phyloP scores from a whole-genome alignment of 2,797 vertebrate species.

The Philypnodon macrostomus region DNA sequence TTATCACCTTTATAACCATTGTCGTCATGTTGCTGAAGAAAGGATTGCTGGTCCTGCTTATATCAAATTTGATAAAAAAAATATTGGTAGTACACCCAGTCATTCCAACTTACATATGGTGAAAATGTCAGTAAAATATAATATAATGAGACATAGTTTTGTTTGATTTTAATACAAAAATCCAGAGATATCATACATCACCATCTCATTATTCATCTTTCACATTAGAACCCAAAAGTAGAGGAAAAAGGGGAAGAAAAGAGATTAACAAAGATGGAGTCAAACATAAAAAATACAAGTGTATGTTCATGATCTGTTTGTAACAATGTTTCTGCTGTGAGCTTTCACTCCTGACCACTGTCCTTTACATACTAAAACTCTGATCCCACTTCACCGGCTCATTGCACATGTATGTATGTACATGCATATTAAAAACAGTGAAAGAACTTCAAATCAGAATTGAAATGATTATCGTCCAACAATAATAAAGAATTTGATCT shows the following conservation, averaged over 20 bases:
- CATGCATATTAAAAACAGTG: slow-evolving; percentile 50
- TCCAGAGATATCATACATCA: slow-evolving; percentile 78
- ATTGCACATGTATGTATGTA: too few relatives aligned
- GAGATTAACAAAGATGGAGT: slow-evolving; percentile 16
- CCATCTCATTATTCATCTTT: slow-evolving; percentile 71
- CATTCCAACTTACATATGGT: too few relatives aligned
- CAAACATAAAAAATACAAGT: slow-evolving; percentile 35
- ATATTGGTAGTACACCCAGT: too few relatives aligned
- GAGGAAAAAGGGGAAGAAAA: slow-evolving; percentile 57
- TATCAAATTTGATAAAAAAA: too few relatives aligned
- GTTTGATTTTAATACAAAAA: slow-evolving; percentile 79
- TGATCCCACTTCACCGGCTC: too few relatives aligned
- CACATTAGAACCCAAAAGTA: slow-evolving; percentile 75
- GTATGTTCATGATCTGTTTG: slow-evolving; percentile 24
- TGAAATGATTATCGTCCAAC: slow-evolving; percentile 15
- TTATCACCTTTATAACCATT: too few relatives aligned
- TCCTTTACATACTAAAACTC: slow-evolving; percentile 20
- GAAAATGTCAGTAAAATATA: too few relatives aligned
- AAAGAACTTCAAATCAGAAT: slow-evolving; percentile 28
- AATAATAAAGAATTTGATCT: slow-evolving; percentile 14
- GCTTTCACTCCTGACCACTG: slow-evolving; percentile 34
- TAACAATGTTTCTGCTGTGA: slow-evolving; percentile 28
- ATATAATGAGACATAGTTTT: too few relatives aligned
- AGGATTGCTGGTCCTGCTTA: too few relatives aligned
- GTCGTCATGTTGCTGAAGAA: too few relatives aligned